Conservation (phyloP, 1,140 invertebrate species). For the Diabrotica virgifera region DNA sequence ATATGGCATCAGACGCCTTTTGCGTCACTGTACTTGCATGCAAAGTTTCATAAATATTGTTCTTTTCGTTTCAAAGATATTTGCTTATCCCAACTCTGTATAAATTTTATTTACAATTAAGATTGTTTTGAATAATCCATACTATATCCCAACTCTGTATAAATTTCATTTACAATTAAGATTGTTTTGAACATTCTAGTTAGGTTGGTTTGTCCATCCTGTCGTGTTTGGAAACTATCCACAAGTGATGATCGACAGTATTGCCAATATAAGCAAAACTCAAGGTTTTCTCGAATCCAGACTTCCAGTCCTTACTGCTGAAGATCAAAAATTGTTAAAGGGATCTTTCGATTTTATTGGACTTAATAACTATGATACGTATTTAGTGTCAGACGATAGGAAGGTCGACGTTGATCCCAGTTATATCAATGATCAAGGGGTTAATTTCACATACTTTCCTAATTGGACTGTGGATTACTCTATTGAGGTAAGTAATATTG, state of each 20-base stretch:
- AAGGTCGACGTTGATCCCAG: constrained; percentile 16
- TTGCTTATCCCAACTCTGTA: too few relatives aligned
- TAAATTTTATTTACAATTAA: too few relatives aligned
- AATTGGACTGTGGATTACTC: background rate
- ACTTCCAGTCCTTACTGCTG: background rate
- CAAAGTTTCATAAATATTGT: too few relatives aligned
- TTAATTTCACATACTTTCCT: constrained; percentile 3
- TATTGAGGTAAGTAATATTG: background rate
- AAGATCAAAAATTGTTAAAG: background rate
- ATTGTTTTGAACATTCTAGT: constrained; percentile 5
- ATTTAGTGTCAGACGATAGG: constrained; percentile 41
- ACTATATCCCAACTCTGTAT: too few relatives aligned
- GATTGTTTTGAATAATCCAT: background rate
- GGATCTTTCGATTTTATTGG: constrained; percentile 9
- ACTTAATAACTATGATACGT: constrained; percentile 5
- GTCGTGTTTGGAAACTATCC: constrained; percentile 57
- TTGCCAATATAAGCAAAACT: constrained; percentile 52
- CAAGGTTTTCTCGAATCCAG: constrained; percentile 10
- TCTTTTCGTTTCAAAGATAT: too few relatives aligned
- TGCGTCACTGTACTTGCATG: too few relatives aligned
- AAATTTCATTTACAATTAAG: too few relatives aligned
- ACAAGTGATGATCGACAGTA: constrained; percentile 65
- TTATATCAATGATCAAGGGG: constrained; percentile 27
- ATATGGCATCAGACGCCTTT: too few relatives aligned
- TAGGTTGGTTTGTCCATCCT: constrained; percentile 19